Evolutionary conservation across 2,113 vertebrate genomes (phyloP).

Genomic region (Bucco capensis): DNA sequence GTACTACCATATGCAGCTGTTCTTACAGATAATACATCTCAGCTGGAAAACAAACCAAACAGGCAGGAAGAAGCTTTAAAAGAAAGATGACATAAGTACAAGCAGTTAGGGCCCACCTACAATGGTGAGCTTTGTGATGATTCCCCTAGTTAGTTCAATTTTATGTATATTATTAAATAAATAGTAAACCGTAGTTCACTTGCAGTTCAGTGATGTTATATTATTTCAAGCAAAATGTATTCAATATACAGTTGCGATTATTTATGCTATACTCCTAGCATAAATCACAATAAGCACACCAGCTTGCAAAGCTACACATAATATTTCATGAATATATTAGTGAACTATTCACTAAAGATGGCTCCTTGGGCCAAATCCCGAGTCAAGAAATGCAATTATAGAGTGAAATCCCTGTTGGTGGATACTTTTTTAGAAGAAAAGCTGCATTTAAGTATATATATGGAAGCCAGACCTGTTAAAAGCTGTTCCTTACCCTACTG

Average conservation of each 20-base stretch:
- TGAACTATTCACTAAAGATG: not conserved
- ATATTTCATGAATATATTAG: not conserved
- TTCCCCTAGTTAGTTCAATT: not conserved
- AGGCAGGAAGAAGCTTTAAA: not conserved
- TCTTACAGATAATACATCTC: not conserved
- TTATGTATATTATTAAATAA: not conserved
- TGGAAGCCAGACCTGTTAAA: slow-evolving; percentile 47
- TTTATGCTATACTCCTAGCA: not conserved
- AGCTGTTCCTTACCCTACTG: not conserved
- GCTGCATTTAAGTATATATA: slow-evolving; percentile 17
- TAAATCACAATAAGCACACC: not conserved
- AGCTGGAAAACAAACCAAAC: not conserved
- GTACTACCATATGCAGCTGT: not conserved
- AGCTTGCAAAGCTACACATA: not conserved
- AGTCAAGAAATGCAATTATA: slow-evolving; percentile 34
- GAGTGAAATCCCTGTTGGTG: not conserved
- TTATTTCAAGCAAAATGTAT: not conserved
- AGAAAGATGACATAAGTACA: not conserved
- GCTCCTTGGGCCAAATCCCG: not conserved
- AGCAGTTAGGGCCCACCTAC: not conserved
- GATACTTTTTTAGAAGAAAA: not conserved
- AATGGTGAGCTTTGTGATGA: not conserved
- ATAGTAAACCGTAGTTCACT: not conserved
- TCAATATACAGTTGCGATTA: not conserved
- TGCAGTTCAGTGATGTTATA: not conserved